Evolutionary conservation across 30 jellyfish, hydroid and myxozoan genomes (phyloP).

Genomic region (Cassiopea xamachana): DNA sequence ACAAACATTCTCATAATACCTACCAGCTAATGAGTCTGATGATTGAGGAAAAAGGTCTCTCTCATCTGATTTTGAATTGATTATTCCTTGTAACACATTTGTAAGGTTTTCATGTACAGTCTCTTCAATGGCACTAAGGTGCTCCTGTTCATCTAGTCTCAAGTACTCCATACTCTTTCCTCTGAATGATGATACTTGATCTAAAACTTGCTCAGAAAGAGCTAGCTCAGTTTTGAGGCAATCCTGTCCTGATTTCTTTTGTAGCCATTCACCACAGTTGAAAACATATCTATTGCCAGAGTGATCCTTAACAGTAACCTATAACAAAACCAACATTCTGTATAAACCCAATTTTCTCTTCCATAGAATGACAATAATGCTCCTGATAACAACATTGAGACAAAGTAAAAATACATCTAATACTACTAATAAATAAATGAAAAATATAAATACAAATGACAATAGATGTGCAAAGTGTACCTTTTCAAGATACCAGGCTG

Average conservation of each 20-base stretch:
- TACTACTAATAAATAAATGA: too few relatives aligned
- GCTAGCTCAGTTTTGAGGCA: slow-evolving; percentile 26
- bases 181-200: slow-evolving; percentile 55
- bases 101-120: slow-evolving; percentile 66
- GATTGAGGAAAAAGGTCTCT: not conserved
- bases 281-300: slow-evolving; percentile 67
- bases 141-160: slow-evolving; percentile 51
- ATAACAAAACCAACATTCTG: not conserved
- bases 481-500: slow-evolving; percentile 94
- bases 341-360: too few relatives aligned
- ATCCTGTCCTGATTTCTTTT: slow-evolving; percentile 38
- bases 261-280: slow-evolving; percentile 67
- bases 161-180: slow-evolving; percentile 52
- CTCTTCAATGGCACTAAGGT: slow-evolving; percentile 68
- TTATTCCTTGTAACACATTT: slow-evolving; percentile 55
- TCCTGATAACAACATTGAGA: too few relatives aligned
- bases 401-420: too few relatives aligned
- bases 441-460: too few relatives aligned
- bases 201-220: slow-evolving; percentile 51
- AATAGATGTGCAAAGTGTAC: slow-evolving; percentile 11
- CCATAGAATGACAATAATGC: too few relatives aligned
- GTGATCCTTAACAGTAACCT: slow-evolving; percentile 70
- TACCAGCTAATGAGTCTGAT: not conserved
- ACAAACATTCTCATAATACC: not conserved
- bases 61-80: slow-evolving; percentile 17